Evolutionary conservation across 2,797 vertebrate species (phyloP), one percentile per base, ranked within the genome.

Genomic region (Hirundo rustica): DNA sequence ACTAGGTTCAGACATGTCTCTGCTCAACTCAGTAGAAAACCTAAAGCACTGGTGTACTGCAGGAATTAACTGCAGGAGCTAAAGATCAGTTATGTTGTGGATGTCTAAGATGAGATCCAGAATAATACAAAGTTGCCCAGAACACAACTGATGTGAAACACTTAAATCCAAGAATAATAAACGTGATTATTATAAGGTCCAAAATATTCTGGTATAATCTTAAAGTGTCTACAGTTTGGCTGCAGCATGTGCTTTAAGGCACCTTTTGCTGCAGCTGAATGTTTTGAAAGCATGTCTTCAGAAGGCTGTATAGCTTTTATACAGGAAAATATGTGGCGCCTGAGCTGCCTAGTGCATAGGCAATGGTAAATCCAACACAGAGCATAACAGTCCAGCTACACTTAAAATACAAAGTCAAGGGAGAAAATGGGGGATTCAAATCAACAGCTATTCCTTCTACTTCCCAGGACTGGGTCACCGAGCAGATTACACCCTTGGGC

Each of bases 151-250:
- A 58, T 74, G 64, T 55, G 67, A 92, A 86, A 72, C 23, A 57
- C 66, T 36, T 92, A 76, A 86, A 76, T 88, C 83, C 88, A 93
- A 81, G 77, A 92, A 88, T 81, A 95, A 95, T 76, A 94, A 47
- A 40, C 0, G 0, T 9, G 38, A 60, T 68, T 62, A 45, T 89
- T 88, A 50, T 1, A 75, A 53, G 26, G 44, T 53, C 62, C 4
- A 36, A 90, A 93, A 66, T 79, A 88, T 86, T 86, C 70, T 79
- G 51, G 45, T 95, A 66, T 85, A 95, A 94, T 9, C 36, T 80
- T 71, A 22, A 85, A 55, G 25, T 38, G 21, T 66, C 77, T 77
- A 36, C 58, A 71, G 45, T 87, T 94, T 13, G 26, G 42, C 91
- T 80, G 67, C 68, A 89, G 26, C 30, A 10, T 74, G 45, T 82